Conservation (phyloP, 2,113 vertebrate species). For the Erythrocebus patas region DNA sequence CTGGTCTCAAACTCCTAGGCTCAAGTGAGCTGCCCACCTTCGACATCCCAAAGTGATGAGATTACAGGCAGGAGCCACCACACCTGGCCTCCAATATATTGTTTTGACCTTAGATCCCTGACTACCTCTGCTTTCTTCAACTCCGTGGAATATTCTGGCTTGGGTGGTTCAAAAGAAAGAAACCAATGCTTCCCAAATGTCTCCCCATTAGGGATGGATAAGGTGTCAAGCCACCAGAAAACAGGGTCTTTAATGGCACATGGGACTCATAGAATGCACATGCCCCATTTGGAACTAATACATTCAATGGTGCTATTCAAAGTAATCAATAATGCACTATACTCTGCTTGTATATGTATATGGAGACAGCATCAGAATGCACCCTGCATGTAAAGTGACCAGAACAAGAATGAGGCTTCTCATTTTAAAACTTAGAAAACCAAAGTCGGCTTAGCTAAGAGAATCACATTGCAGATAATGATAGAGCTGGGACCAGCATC, state of each 20-base stretch:
- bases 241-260: neutral
- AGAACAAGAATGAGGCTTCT: neutral
- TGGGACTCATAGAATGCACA: neutral
- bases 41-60: too few species aligned
- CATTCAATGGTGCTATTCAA: neutral
- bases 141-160: neutral
- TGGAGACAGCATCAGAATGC: neutral
- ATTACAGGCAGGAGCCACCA: too few species aligned
- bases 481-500: neutral
- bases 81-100: neutral
- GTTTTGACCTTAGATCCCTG: neutral
- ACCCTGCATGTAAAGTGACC: neutral
- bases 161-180: neutral
- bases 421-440: neutral
- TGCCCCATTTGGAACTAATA: neutral
- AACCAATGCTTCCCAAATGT: neutral
- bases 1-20: too few species aligned
- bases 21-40: too few species aligned
- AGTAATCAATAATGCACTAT: neutral
- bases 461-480: neutral
- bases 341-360: neutral
- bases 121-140: neutral
- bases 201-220: neutral
- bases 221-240: neutral
- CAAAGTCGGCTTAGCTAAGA: neutral